Percentiles rank a stretch among this genome's conserved stretches.
Evolutionary conservation across 2,888 invertebrate species (phyloP).

Genomic region (Acheta domesticus): DNA sequence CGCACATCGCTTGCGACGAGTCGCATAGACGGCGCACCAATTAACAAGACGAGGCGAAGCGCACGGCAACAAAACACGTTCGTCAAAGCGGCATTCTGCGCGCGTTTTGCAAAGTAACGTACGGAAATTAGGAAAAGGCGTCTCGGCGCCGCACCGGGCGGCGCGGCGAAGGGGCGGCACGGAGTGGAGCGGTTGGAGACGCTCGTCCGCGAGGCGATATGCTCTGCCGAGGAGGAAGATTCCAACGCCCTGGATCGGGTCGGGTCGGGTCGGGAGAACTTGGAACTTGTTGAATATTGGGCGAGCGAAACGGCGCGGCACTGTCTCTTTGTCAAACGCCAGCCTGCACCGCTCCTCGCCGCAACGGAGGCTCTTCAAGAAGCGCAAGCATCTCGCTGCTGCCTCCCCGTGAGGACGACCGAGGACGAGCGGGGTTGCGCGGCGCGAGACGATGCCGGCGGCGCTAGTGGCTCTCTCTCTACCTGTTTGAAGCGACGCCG

Average conservation of each 20-base stretch:
- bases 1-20: background rate
- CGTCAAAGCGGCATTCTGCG: conserved; percentile 18
- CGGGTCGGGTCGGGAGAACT: background rate
- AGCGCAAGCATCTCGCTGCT: background rate
- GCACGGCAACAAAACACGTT: background rate
- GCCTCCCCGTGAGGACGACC: background rate
- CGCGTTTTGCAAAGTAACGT: background rate
- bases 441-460: no score
- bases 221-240: background rate
- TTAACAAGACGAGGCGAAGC: conserved; percentile 8
- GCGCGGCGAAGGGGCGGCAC: background rate
- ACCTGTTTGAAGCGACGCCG: conserved; percentile 1
- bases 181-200: no score
- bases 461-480: background rate
- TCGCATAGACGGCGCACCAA: background rate
- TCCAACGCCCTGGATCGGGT: background rate
- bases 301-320: background rate
- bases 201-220: no score
- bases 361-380: background rate
- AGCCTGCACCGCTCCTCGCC: background rate
- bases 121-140: background rate
- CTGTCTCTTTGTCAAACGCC: background rate
- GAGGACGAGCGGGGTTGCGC: background rate
- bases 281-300: conserved; percentile 10
- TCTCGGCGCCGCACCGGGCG: background rate